Percentiles rank a stretch among this genome's conserved stretches.
phyloP scores from a whole-genome alignment of 2,888 invertebrate species.

The Aelia acuminata region DNA sequence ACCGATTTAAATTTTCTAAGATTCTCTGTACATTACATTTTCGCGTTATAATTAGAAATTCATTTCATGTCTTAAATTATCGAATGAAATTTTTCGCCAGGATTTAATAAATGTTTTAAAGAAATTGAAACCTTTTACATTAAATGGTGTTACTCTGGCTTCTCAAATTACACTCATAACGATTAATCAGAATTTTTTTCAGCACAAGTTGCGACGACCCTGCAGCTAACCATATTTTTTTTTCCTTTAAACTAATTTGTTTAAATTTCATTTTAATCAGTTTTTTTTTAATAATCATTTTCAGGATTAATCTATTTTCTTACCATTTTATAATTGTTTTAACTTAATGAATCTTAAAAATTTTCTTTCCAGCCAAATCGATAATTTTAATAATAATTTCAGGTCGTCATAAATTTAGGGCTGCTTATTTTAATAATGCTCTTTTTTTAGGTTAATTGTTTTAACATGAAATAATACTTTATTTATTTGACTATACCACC shows the following conservation, averaged over 20 bases:
- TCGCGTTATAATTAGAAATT: not conserved
- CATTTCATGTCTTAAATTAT: not conserved
- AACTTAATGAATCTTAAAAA: conserved; percentile 47
- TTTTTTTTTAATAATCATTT: conserved; percentile 57
- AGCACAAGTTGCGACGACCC: conserved; percentile 57
- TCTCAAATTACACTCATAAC: not conserved
- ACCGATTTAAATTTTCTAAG: conserved; percentile 1
- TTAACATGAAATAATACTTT: not conserved
- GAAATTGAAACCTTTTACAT: not conserved
- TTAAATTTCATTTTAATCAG: conserved; percentile 53
- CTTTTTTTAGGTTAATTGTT: conserved; percentile 52
- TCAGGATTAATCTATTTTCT: conserved; percentile 57
- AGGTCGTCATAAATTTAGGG: conserved; percentile 55
- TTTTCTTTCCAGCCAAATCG: conserved; percentile 50
- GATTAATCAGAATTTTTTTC: conserved; percentile 59
- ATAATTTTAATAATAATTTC: conserved; percentile 58
- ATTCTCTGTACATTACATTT: not conserved
- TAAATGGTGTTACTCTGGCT: not conserved
- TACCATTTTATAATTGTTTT: conserved; percentile 56
- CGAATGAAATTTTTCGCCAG: not conserved
- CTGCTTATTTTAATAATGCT: conserved; percentile 39
- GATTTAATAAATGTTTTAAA: not conserved
- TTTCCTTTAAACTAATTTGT: conserved; percentile 18
- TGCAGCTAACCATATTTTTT: conserved; percentile 51
- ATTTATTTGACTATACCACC: not conserved